Percentiles rank a stretch among this genome's conserved stretches.
Evolutionary conservation across 1,140 invertebrate species (phyloP).

Genomic region (Goniozus legneri): DNA sequence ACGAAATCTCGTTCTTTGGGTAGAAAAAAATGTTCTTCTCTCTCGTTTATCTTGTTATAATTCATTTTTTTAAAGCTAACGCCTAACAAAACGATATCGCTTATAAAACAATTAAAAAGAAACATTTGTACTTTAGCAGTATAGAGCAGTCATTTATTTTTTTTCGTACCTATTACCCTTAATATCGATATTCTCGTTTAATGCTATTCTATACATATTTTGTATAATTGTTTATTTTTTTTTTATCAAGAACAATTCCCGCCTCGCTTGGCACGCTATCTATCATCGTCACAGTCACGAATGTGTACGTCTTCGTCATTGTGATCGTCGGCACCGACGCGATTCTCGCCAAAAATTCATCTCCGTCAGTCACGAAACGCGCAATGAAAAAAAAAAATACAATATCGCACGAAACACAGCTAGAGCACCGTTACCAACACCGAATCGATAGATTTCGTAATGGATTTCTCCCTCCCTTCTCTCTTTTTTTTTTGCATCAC

Average conservation of each 20-base stretch:
- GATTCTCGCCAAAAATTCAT: too few species aligned
- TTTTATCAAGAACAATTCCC: conserved; percentile 42
- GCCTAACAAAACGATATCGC: conserved; percentile 28
- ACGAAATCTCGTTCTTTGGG: too few species aligned
- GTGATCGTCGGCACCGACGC: too few species aligned
- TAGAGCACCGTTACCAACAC: too few species aligned
- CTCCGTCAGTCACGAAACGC: too few species aligned
- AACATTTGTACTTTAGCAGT: conserved; percentile 57
- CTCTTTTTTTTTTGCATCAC: too few species aligned
- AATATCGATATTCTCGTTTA: conserved; percentile 32
- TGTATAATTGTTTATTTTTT: conserved; percentile 32
- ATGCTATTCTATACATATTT: conserved; percentile 34
- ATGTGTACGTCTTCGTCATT: conserved; percentile 9
- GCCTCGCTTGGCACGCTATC: conserved; percentile 31
- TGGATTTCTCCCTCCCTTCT: too few species aligned
- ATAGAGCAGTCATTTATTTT: conserved; percentile 55
- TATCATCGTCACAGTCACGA: conserved; percentile 16
- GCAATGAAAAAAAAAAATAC: too few species aligned
- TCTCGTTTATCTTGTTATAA: too few species aligned
- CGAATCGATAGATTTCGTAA: too few species aligned
- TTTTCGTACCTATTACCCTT: conserved; percentile 38
- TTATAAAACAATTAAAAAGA: conserved; percentile 52
- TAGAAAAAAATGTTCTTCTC: too few species aligned
- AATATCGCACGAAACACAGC: too few species aligned
- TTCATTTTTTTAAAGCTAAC: conserved; percentile 12